A percentile compares a stretch with the other conserved stretches of the same genome.
Evolutionary conservation across 2,113 vertebrate species (phyloP).

Genomic region (Megaceryle maxima): DNA sequence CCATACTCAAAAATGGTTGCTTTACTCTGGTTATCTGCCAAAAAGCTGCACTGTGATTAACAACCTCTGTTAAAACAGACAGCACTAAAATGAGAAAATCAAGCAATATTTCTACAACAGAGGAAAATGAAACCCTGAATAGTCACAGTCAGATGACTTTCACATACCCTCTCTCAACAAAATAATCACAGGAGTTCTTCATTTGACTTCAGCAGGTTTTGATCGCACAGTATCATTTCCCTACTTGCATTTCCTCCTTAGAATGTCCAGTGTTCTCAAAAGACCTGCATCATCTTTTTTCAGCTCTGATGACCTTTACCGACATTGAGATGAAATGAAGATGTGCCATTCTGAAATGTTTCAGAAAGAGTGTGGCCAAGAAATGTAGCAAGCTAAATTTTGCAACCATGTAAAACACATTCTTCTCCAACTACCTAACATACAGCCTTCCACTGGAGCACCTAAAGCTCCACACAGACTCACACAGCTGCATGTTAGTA

Average conservation of each 20-base stretch:
- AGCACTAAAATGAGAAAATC: background rate
- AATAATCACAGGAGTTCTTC: background rate
- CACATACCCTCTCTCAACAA: background rate
- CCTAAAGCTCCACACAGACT: background rate
- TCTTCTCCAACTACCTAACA: background rate
- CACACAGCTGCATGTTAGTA: background rate
- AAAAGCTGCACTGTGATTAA: background rate
- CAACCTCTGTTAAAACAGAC: background rate
- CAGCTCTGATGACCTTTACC: background rate
- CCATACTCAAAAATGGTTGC: background rate
- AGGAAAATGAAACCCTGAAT: background rate
- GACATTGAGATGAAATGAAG: background rate
- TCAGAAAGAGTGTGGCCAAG: background rate
- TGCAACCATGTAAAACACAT: background rate
- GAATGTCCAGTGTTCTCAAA: background rate
- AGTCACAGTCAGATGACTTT: background rate
- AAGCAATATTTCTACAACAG: background rate
- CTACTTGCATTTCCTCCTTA: background rate
- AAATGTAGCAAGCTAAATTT: background rate
- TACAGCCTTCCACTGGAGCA: background rate
- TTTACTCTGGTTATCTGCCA: background rate
- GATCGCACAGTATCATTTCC: background rate
- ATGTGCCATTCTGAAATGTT: background rate
- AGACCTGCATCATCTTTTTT: background rate
- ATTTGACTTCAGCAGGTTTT: background rate